Conservation (phyloP, 2,113 vertebrate species). For the Gnathonemus longibarbis region DNA sequence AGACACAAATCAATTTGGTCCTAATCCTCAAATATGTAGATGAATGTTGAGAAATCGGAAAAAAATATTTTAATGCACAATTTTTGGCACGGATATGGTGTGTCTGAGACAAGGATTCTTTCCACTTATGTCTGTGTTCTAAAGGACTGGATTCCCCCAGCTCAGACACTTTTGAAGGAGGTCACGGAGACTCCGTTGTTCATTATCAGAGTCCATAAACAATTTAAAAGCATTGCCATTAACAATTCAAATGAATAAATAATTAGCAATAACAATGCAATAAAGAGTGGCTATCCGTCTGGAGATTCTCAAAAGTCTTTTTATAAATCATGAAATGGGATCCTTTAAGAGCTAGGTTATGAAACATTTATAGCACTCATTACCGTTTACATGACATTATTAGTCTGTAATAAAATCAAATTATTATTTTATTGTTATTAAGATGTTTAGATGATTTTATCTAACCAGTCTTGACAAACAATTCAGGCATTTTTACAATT, state of each 20-base stretch:
- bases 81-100: not conserved
- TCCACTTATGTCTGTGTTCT: not conserved
- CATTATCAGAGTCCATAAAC: not conserved
- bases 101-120: not conserved
- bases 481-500: not conserved
- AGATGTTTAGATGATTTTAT: not conserved
- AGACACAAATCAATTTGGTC: not conserved
- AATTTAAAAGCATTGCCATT: not conserved
- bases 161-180: not conserved
- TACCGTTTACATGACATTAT: not conserved
- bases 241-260: constrained; percentile 12
- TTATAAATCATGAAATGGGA: constrained; percentile 8
- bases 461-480: not conserved
- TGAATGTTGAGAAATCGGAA: not conserved
- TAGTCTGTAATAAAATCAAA: not conserved
- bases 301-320: not conserved
- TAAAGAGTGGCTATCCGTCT: not conserved
- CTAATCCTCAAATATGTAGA: not conserved
- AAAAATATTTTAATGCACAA: not conserved
- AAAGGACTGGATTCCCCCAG: not conserved
- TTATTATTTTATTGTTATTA: constrained; percentile 5
- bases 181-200: not conserved
- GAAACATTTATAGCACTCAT: not conserved
- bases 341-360: not conserved
- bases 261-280: not conserved